phyloP scores from a whole-genome alignment of 2,113 vertebrate genomes.

The Hypanus sabinus region DNA sequence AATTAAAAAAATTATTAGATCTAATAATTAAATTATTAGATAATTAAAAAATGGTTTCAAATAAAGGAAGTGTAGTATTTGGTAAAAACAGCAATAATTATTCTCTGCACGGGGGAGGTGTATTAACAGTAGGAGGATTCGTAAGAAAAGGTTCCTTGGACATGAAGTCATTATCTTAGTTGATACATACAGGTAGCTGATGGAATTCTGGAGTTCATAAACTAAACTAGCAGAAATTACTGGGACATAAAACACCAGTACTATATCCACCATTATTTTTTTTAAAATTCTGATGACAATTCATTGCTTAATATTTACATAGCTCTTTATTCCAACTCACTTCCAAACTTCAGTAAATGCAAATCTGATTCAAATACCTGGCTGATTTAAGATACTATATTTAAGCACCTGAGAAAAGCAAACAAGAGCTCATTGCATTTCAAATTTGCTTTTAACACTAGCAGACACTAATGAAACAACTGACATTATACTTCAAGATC shows the following conservation, averaged over 20 bases:
- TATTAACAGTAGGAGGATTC: neutral
- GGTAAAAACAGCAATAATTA: neutral
- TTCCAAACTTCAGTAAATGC: no score
- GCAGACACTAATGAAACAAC: neutral
- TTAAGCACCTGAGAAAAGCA: neutral
- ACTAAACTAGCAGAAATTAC: no score
- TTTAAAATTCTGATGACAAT: neutral
- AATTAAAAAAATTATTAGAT: no score
- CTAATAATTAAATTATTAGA: no score
- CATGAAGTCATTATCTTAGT: neutral
- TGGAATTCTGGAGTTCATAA: neutral
- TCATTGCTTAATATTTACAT: neutral
- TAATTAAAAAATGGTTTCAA: neutral
- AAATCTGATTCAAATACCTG: no score
- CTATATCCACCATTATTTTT: neutral
- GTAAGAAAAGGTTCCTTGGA: neutral
- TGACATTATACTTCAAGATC: neutral
- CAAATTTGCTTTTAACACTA: neutral
- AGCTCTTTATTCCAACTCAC: no score
- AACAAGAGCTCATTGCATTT: neutral
- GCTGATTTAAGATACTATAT: neutral
- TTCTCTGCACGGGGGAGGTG: neutral
- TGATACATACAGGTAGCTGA: neutral
- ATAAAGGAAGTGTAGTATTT: neutral
- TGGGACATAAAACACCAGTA: no score